Evolutionary conservation across 2,888 invertebrate genomes (phyloP), one percentile per base, ranked within the genome.

Genomic region (Drosophila buzzatii): DNA sequence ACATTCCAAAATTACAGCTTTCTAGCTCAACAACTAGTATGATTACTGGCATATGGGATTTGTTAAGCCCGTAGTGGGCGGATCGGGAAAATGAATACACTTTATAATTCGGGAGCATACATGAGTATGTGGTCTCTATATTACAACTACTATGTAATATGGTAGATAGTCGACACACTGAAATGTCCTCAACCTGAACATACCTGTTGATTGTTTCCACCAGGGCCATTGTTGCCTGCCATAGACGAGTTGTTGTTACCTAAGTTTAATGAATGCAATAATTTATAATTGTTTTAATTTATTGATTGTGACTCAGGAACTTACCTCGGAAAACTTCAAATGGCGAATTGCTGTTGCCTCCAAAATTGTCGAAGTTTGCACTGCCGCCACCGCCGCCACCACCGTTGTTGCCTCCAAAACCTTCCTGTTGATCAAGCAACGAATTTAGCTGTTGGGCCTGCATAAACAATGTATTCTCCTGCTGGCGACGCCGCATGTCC

Each of bases 381-480:
- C 42, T 18, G 18, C 74, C 77, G n/a, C 76, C 81, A 49, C 79
- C 82, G 23, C 79, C 82, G 47, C 73, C 81, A 37, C 76, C 73
- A 42, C 75, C 73, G 0, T 60, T 57, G 47, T 70, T 76, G 27
- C 72, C 80, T 7, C 82, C 84, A 44, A 86, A 91, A 70, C 90
- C 83, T 88, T 96, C 96, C 91, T 96, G 95, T 82, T 96, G 95
- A 85, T 96, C 96, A 69, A 96, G 92, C 93, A 96, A 93, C 1
- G 95, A 94, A 88, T 95, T 95, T 45, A 95, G 90, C 69, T 95
- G 94, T 85, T 95, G 95, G 1, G 95, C 95, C 94, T 97, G 97
- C 95, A 97, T 96, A 85, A 97, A 97, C 72, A 97, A 94, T 81
- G 95, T 97, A 93, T 97, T 97, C 93, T 98, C 97, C 93, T 97